These are phyloP conservation scores for Prenolepis imparis DNA, from an alignment of 2,888 invertebrate genomes.

Conservation along the genomic window DNA sequence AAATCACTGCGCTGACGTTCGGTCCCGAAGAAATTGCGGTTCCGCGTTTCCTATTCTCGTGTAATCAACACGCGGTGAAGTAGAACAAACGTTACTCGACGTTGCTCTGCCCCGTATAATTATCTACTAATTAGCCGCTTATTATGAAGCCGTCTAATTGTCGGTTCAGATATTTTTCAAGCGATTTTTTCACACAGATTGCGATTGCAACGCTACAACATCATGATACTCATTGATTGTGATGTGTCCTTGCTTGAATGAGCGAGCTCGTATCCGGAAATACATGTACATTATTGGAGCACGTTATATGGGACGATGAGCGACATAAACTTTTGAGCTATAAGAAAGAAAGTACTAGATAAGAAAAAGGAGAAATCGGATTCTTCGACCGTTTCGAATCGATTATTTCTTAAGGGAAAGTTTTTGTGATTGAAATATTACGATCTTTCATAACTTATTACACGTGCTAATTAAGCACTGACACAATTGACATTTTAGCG, in stretches of 20 bases:
- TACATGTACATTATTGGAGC: neutral
- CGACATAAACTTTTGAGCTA: neutral
- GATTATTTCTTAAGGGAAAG: neutral
- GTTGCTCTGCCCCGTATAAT: slow-evolving; percentile 4
- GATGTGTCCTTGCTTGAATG: neutral
- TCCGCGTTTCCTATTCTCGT: slow-evolving; percentile 16
- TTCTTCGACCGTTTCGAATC: neutral
- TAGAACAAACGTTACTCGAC: neutral
- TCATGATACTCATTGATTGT: slow-evolving; percentile 31
- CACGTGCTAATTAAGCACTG: neutral
- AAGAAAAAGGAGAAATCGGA: neutral
- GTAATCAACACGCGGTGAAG: neutral
- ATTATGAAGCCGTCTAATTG: neutral
- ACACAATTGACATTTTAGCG: neutral
- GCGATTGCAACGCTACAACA: neutral
- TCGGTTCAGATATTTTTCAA: neutral
- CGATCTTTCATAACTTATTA: neutral
- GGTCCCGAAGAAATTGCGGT: slow-evolving; percentile 10
- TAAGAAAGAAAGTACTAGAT: neutral
- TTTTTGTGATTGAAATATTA: neutral
- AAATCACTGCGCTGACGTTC: slow-evolving; percentile 10
- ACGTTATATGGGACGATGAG: neutral
- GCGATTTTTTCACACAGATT: neutral
- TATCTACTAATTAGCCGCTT: slow-evolving; percentile 10
- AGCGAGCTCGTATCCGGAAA: slow-evolving; percentile 21